Conservation (phyloP, 2,113 vertebrate genomes). For the Mormyrus iriodes region DNA sequence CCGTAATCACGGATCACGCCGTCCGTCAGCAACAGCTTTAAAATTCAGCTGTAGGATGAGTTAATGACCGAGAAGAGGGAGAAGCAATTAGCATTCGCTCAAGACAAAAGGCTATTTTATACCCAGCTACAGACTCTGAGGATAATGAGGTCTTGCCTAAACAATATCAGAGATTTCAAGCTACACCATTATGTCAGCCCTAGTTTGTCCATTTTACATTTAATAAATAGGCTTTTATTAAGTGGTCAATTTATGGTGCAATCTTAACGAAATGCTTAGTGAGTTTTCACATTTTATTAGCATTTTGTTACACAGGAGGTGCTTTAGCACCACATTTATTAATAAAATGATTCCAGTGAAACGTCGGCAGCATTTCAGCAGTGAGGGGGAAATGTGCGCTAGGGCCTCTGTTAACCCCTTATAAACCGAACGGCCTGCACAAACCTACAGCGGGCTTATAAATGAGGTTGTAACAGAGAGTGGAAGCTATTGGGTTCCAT, state of each 20-base stretch:
- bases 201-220: background rate
- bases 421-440: background rate
- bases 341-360: background rate
- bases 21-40: background rate
- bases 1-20: slow-evolving; percentile 1
- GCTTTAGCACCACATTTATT: background rate
- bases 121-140: background rate
- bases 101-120: slow-evolving; percentile 45
- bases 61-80: slow-evolving; percentile 34
- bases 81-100: slow-evolving; percentile 34
- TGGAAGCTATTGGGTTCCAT: background rate
- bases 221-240: slow-evolving; percentile 3
- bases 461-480: background rate
- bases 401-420: background rate
- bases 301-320: background rate
- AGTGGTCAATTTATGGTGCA: background rate
- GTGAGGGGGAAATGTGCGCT: background rate
- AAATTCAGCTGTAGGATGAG: slow-evolving; percentile 25
- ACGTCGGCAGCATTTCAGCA: background rate
- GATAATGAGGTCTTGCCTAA: slow-evolving; percentile 15
- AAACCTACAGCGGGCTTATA: background rate
- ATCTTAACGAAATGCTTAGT: background rate
- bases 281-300: background rate
- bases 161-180: background rate
- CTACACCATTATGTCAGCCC: background rate